These are phyloP conservation scores for Carcina quercana DNA, from an alignment of 2,888 invertebrate genomes.

Conservation along the genomic window DNA sequence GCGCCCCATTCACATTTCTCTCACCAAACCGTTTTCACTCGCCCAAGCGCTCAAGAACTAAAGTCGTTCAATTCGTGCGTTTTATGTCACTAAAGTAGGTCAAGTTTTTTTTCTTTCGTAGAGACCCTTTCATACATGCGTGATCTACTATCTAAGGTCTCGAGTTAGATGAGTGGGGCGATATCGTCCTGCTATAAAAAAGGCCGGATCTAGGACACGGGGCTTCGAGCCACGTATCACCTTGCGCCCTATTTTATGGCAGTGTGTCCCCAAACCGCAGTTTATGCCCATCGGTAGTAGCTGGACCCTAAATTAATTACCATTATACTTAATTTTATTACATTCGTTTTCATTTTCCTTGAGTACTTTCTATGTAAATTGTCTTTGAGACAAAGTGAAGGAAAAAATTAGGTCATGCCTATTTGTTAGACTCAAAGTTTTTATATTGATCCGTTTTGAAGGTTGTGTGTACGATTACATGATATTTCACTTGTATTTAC, in stretches of 20 bases:
- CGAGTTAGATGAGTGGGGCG: conserved; percentile 55
- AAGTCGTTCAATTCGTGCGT: conserved; percentile 38
- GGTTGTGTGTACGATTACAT: too few species aligned
- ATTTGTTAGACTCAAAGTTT: too few species aligned
- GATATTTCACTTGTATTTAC: too few species aligned
- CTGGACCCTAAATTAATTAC: conserved; percentile 32
- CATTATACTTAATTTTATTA: conserved; percentile 22
- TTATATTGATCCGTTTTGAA: too few species aligned
- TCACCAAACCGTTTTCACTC: too few species aligned
- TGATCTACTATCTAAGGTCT: conserved; percentile 63
- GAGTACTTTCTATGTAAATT: conserved; percentile 1
- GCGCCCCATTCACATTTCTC: too few species aligned
- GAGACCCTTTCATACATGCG: conserved; percentile 44
- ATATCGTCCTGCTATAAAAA: conserved; percentile 68
- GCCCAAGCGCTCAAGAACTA: too few species aligned
- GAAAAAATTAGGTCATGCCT: too few species aligned
- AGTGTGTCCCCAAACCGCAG: conserved; percentile 53
- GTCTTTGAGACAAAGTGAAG: too few species aligned
- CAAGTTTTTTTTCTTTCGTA: conserved; percentile 55
- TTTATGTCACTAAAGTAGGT: conserved; percentile 43
- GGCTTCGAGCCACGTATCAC: conserved; percentile 46
- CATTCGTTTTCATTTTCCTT: conserved; percentile 13
- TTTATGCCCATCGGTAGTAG: conserved; percentile 41
- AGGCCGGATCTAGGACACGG: conserved; percentile 54
- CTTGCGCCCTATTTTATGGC: conserved; percentile 57